Evolutionary conservation across 2,797 vertebrate genomes (phyloP), one percentile per base, ranked within the genome.

Genomic region (Lycodopsis pacificus): DNA sequence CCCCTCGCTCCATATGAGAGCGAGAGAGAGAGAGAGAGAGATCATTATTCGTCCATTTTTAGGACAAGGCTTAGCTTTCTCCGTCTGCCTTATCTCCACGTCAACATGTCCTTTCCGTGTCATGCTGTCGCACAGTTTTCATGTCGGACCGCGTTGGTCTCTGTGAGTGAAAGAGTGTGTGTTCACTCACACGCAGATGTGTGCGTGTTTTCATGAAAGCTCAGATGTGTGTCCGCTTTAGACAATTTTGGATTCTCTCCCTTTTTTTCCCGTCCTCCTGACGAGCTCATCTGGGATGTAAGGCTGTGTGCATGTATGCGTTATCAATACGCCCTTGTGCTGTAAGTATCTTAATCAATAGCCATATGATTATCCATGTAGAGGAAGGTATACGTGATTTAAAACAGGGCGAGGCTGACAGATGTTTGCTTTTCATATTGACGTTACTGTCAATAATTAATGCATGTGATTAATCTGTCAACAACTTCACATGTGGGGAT

Each of bases 391-490:
- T 97, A 96, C 97, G 97, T 98, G 97, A 99, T 99, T 99, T 97
- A 97, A 97, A 97, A 95, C 95, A 94, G 96, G 94, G 92, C 90
- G 91, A 94, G 95, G 95, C 96, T 97, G 97, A 96, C 95, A 95
- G 96, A 96, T 97, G 96, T 97, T 98, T 98, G 96, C 96, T 95
- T 97, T 93, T 96, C 96, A 97, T 97, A 98, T 97, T 97, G 97
- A 98, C 97, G 97, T 97, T 96, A 96, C 95, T 97, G 97, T 98
- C 97, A 97, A 98, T 99, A 99, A 99, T 97, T 97, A 97, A 99
- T 98, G 97, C 96, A 96, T 95, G 94, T 96, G 96, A 97, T 98
- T 97, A 97, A 98, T 97, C 96, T 96, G 96, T 95, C 96, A 97
- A 96, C 95, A 97, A 93, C 95, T 96, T 96, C 95, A 92, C 93